Base-by-base conservation (phyloP, 2,888 invertebrate genomes). In the Noctua fimbriata region DNA sequence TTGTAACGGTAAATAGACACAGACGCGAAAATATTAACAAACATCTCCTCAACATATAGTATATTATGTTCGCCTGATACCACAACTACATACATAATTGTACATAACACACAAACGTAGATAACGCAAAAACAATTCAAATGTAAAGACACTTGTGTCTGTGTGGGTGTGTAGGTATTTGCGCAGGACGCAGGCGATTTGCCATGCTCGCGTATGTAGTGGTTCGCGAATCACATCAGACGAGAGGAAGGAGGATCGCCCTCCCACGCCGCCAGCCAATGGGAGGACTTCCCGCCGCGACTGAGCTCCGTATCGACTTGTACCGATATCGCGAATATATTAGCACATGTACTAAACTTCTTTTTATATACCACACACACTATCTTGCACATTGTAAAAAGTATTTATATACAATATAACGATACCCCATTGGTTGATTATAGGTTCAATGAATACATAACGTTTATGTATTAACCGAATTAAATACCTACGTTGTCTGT, bases 191-290 rank as follows among this genome's bases (percentile, higher is more conserved):
- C 86, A 75, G 82, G 87, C 93, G 93, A 94, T 95, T 95, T 94
- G 94, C 94, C 90, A 93, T 86, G 86, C 89, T 87, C 90, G 89
- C 89, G 91, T 91, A 89, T 92, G 92, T 93, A 91, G 90, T 91
- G 87, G 93, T 94, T 95, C 94, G 96, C 96, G 95, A 96, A 96
- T 96, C 95, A 93, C 89, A 94, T 95, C 94, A 95, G 92, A 89
- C 93, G 96, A 96, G 96, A 96, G 96, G 94, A 95, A 92, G 95
- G 96, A 96, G 96, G 96, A 96, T 96, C 95, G 96, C 96, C 96
- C 96, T 96, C 96, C 94, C 94, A 92, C 91, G 90, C 90, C 90
- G 91, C 87, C 91, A 90, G 92, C 96, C 96, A 97, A 96, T 96
- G 87, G 92, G 92, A 93, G 91, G 88, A 92, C 91, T 93, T 93